phyloP scores from a whole-genome alignment of 2,797 vertebrate genomes.

The Acrocephalus scirpaceus region DNA sequence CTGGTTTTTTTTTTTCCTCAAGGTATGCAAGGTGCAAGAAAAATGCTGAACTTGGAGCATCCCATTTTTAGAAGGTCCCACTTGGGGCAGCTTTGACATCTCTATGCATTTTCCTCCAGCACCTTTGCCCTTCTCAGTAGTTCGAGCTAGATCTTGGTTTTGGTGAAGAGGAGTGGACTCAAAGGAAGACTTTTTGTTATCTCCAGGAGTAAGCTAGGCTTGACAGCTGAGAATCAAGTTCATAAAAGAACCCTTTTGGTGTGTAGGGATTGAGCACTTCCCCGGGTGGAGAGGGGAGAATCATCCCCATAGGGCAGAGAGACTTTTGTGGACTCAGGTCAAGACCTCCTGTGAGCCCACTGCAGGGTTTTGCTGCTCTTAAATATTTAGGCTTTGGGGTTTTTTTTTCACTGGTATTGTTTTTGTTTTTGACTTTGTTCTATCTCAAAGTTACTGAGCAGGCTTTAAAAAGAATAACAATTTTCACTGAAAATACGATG shows the following conservation, averaged over 20 bases:
- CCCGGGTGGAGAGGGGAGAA: not conserved
- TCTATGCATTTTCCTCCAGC: not conserved
- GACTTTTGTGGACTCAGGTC: not conserved
- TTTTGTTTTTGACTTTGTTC: not conserved
- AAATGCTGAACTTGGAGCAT: not conserved
- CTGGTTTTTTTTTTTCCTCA: not conserved
- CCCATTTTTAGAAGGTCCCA: not conserved
- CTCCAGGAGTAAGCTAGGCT: not conserved
- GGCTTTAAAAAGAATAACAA: not conserved
- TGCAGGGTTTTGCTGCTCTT: not conserved
- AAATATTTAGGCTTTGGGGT: not conserved
- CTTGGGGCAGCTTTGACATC: not conserved
- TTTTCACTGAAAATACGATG: not conserved
- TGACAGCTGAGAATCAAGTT: not conserved
- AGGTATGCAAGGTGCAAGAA: not conserved
- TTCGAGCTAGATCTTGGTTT: not conserved
- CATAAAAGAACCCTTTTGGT: not conserved
- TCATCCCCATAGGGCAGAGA: not conserved
- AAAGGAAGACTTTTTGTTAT: not conserved
- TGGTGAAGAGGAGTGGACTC: not conserved
- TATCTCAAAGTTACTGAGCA: not conserved
- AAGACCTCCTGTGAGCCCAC: not conserved
- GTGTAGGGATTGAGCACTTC: not conserved
- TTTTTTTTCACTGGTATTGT: too few relatives aligned
- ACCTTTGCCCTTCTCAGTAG: not conserved